These are phyloP conservation scores for Karalla daura DNA, from an alignment of 2,797 vertebrate genomes.

Conservation along the genomic window DNA sequence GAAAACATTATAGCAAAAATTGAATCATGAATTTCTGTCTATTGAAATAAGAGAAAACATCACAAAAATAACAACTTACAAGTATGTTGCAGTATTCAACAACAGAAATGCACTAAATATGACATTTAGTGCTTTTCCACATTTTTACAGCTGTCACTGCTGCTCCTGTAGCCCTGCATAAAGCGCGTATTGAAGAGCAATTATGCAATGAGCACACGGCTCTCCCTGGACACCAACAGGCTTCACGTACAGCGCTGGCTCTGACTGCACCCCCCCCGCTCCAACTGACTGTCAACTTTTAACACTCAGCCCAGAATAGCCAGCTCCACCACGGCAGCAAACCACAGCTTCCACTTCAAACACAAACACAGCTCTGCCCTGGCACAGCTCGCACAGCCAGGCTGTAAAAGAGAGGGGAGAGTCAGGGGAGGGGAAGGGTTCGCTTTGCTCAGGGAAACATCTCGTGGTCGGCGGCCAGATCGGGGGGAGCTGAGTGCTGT, in stretches of 20 bases:
- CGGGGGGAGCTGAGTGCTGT: too few species aligned
- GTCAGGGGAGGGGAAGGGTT: background rate
- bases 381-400: slow-evolving; percentile 27
- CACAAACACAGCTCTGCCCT: slow-evolving; percentile 49
- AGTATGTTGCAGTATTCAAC: background rate
- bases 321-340: slow-evolving; percentile 32
- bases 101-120: background rate
- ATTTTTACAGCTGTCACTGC: background rate
- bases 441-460: slow-evolving; percentile 39
- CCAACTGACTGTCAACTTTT: slow-evolving; percentile 70
- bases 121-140: background rate
- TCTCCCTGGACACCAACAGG: slow-evolving; percentile 61
- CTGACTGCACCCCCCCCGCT: slow-evolving; percentile 13
- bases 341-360: slow-evolving; percentile 60
- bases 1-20: too few species aligned
- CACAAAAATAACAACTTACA: background rate
- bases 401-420: slow-evolving; percentile 20
- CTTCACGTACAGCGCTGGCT: slow-evolving; percentile 35
- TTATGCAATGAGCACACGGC: slow-evolving; percentile 68
- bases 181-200: slow-evolving; percentile 42
- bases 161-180: background rate
- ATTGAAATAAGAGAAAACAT: background rate
- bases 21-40: too few species aligned
- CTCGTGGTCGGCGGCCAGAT: slow-evolving; percentile 50
- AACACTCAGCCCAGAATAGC: slow-evolving; percentile 55